A percentile compares a stretch with the other conserved stretches of the same genome.
Conservation (phyloP, 2,888 invertebrate genomes). For the Sminthurinus aureus region DNA sequence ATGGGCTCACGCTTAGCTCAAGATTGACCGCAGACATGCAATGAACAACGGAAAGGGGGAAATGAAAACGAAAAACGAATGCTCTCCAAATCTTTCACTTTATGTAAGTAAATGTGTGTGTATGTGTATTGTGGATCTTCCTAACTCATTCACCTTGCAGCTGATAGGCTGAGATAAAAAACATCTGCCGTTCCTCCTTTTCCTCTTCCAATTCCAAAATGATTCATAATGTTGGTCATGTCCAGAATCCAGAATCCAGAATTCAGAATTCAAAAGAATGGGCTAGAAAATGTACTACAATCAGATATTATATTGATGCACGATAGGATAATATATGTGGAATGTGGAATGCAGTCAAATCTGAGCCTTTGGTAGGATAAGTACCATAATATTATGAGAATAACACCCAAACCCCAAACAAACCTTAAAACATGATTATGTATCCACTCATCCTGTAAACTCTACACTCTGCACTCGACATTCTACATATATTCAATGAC, state of each 20-base stretch:
- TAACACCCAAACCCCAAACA: no score
- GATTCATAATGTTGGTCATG: background rate
- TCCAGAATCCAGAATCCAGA: background rate
- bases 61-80: background rate
- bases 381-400: no score
- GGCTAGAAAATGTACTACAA: background rate
- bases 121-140: background rate
- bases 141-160: background rate
- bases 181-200: constrained; percentile 17
- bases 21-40: constrained; percentile 39
- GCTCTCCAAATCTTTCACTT: no score
- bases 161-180: constrained; percentile 28
- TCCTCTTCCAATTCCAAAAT: background rate
- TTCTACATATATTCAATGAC: no score
- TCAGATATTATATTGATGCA: background rate
- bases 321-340: background rate
- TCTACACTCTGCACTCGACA: no score
- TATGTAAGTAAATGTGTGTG: no score
- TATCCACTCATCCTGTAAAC: no score
- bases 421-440: no score
- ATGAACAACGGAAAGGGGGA: background rate
- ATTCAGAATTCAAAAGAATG: no score
- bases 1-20: constrained; percentile 22
- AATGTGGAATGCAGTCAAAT: background rate
- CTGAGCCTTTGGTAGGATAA: no score